phyloP scores from a whole-genome alignment of 2,113 vertebrate genomes.

The Mionectes macconnelli region DNA sequence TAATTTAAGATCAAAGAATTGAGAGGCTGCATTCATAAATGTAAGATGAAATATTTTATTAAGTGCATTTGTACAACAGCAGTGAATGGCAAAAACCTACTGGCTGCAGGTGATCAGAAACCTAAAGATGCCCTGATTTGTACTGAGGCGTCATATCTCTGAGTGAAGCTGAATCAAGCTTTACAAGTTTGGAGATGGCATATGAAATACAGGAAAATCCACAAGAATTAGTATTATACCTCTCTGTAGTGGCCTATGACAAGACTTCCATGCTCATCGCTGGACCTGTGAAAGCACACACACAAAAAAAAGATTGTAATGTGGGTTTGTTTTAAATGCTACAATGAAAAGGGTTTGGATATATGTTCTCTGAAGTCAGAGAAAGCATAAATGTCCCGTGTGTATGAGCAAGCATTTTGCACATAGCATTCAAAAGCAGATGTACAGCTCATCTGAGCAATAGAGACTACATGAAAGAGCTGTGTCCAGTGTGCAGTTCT shows the following conservation, averaged over 20 bases:
- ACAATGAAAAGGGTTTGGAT: not conserved
- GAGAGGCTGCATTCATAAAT: not conserved
- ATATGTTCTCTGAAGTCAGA: not conserved
- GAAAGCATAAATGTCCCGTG: not conserved
- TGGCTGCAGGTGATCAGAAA: not conserved
- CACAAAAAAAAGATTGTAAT: not conserved
- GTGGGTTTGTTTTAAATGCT: not conserved
- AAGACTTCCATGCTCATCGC: not conserved
- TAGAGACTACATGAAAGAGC: not conserved
- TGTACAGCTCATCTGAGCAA: not conserved
- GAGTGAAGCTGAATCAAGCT: not conserved
- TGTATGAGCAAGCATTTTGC: not conserved
- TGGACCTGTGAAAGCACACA: not conserved
- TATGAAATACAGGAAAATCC: not conserved
- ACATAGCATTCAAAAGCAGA: not conserved
- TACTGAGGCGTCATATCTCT: not conserved
- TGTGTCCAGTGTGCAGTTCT: not conserved
- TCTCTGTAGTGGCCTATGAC: not conserved
- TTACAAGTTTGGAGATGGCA: not conserved
- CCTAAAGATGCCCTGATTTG: not conserved
- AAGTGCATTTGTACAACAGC: not conserved
- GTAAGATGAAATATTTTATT: not conserved
- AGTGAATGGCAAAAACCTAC: not conserved
- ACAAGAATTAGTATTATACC: not conserved
- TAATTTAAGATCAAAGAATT: not conserved